phyloP scores from a whole-genome alignment of 1,140 invertebrate genomes.

The Cotesia glomerata region DNA sequence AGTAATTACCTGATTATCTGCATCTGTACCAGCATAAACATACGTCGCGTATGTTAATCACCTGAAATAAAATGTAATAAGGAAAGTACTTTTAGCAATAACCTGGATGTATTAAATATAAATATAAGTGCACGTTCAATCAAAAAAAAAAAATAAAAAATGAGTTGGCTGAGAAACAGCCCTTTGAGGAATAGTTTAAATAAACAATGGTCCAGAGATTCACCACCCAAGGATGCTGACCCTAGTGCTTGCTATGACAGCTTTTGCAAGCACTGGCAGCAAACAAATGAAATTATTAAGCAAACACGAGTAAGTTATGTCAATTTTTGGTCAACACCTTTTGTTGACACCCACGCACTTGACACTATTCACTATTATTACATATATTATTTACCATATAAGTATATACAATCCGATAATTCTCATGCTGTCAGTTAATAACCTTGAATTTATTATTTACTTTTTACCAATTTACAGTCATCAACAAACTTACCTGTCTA shows the following conservation, averaged over 20 bases:
- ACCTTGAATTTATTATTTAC: constrained; percentile 14
- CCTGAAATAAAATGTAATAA: too few relatives aligned
- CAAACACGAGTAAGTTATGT: constrained; percentile 66
- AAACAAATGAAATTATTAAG: constrained; percentile 83
- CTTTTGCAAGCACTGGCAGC: constrained; percentile 94
- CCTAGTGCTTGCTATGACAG: constrained; percentile 87
- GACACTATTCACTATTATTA: constrained; percentile 3
- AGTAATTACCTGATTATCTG: too few relatives aligned
- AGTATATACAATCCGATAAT: not conserved
- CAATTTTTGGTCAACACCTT: too few relatives aligned
- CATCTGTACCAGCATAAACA: too few relatives aligned
- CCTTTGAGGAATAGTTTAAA: constrained; percentile 67
- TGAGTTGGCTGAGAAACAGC: constrained; percentile 73
- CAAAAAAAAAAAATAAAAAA: constrained; percentile 41
- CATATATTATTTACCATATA: not conserved
- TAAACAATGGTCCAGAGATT: constrained; percentile 56
- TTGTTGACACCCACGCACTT: too few relatives aligned
- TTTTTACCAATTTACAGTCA: constrained; percentile 44
- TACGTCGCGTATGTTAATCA: too few relatives aligned
- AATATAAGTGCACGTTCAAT: too few relatives aligned
- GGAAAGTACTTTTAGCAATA: too few relatives aligned
- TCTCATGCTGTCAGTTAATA: not conserved
- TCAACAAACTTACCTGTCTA: constrained; percentile 66
- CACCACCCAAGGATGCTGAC: constrained; percentile 68
- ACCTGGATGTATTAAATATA: too few relatives aligned